Conservation (phyloP, 2,888 invertebrate species). For the Branchipolynoe longqiensis region DNA sequence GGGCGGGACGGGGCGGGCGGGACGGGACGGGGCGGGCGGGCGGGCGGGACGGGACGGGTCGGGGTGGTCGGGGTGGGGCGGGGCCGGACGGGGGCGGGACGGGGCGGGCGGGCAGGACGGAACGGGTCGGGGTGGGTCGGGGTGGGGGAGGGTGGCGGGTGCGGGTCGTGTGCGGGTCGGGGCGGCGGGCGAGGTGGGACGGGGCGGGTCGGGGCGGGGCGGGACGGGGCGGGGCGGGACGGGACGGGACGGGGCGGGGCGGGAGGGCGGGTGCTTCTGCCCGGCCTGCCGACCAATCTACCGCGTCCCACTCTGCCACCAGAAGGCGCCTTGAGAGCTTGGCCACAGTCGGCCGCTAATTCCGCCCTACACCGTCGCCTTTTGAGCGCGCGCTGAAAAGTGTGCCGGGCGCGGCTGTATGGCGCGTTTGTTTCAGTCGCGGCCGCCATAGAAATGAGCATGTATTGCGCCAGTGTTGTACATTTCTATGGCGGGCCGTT, state of each 20-base stretch:
- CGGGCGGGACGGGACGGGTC: too few relatives aligned
- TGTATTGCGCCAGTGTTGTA: conserved; percentile 54
- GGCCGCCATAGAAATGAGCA: conserved; percentile 44
- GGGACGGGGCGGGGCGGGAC: too few relatives aligned
- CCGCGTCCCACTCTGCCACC: conserved; percentile 9
- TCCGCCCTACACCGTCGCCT: conserved; percentile 10
- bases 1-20: neutral
- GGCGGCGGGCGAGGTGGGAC: too few relatives aligned
- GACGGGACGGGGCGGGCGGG: too few relatives aligned
- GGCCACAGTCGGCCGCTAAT: conserved; percentile 37
- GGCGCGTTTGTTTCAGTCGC: conserved; percentile 26
- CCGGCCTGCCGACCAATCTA: conserved; percentile 27
- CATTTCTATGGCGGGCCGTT: conserved; percentile 51
- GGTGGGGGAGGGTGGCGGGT: too few relatives aligned
- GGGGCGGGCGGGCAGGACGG: too few relatives aligned
- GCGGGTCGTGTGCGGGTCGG: too few relatives aligned
- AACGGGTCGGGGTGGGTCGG: too few relatives aligned
- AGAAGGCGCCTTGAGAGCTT: conserved; percentile 45
- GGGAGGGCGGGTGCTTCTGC: neutral
- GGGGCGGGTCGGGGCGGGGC: too few relatives aligned
- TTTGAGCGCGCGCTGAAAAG: conserved; percentile 23
- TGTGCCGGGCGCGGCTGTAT: neutral
- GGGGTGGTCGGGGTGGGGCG: too few relatives aligned
- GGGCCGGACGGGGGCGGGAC: too few relatives aligned
- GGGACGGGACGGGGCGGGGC: too few relatives aligned